Evolutionary conservation across 2,797 vertebrate species (phyloP).

Genomic region (Parambassis ranga): DNA sequence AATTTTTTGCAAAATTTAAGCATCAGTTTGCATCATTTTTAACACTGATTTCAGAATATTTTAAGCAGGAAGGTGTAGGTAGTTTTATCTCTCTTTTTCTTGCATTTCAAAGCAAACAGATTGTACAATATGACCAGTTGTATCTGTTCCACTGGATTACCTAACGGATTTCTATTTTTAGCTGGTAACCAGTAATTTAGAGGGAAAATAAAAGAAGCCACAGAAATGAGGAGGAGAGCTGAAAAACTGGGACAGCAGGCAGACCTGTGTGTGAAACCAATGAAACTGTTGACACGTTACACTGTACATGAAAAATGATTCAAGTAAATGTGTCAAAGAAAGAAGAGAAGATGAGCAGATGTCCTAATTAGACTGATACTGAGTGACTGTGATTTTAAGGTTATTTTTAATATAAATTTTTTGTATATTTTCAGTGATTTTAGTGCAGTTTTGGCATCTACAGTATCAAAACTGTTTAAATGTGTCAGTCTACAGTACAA

Average conservation of each 20-base stretch:
- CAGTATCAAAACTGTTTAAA: too few relatives aligned
- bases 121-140: background rate
- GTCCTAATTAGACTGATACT: too few relatives aligned
- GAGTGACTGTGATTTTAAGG: too few relatives aligned
- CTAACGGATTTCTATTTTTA: constrained; percentile 33
- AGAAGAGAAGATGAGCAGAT: background rate
- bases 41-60: background rate
- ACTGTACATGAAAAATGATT: constrained; percentile 21
- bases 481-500: too few relatives aligned
- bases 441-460: too few relatives aligned
- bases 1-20: too few relatives aligned
- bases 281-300: constrained; percentile 3
- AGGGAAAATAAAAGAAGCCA: constrained; percentile 10
- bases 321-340: background rate
- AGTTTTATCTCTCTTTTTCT: too few relatives aligned
- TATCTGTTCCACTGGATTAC: background rate
- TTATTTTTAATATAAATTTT: too few relatives aligned
- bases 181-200: constrained; percentile 18
- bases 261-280: constrained; percentile 22
- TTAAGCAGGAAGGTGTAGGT: too few relatives aligned
- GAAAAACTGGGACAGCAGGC: constrained; percentile 44
- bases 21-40: too few relatives aligned
- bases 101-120: background rate
- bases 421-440: too few relatives aligned
- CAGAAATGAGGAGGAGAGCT: constrained; percentile 10